Base-by-base conservation (phyloP, 2,888 invertebrate species). In the Trichogramma dendrolimi region DNA sequence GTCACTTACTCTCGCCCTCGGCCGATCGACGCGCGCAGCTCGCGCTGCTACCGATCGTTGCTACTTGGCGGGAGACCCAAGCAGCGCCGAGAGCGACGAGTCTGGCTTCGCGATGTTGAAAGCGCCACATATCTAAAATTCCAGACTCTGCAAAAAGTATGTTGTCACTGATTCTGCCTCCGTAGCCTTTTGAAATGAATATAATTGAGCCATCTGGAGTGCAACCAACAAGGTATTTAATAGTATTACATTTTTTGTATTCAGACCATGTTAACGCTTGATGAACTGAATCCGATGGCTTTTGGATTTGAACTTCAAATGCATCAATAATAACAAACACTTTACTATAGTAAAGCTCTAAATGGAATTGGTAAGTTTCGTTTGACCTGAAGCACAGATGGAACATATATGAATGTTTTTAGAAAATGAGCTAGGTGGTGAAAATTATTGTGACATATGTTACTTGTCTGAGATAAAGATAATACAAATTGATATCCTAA, bases 211-310 rank as follows among this genome's bases (percentile, higher is more conserved):
- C 66, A 71, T 66, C 64, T 6, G 68, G 70, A 5, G 69, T 68
- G 27, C 59, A 67, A 47, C 67, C 69, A 48, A 72, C 66, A 46
- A 75, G 63, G 65, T 73, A 75, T 64, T 76, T 75, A 11, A 73
- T 48, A 40, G 74, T 74, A 58, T 75, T 73, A 55, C 68, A 67
- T 46, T 71, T 70, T 62, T 74, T 72, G 44, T 72, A 73, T 4
- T 72, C 68, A 1, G 74, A 73, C 72, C 72, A 75, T n/a, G 71
- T 70, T 14, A 70, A 55, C 3, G 72, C 62, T 64, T 71, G 71
- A 7, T 69, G 40, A 5, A 69, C 58, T n/a, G 71, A 57, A 59
- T 71, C 56, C 10, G 55, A 44, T 40, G 72, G 73, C 64, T 71
- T 71, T 58, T 71, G 67, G 39, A 73, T 72, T 64, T 71, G 63